A percentile compares a stretch with the other conserved stretches of the same genome.
phyloP scores from a whole-genome alignment of 2,888 invertebrate species.

The Coecobrya sp. region DNA sequence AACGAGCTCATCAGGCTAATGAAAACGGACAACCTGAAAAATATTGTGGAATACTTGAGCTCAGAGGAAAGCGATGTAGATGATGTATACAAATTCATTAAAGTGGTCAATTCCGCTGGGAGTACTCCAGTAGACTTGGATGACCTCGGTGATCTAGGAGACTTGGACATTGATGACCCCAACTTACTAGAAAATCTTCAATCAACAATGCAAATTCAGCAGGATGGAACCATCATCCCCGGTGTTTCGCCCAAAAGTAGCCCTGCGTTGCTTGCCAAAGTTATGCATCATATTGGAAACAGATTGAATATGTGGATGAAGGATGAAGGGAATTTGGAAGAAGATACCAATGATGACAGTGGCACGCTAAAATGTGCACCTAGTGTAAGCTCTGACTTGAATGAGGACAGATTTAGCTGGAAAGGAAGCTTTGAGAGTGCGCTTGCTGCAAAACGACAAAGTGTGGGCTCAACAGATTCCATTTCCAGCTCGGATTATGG shows the following conservation, averaged over 20 bases:
- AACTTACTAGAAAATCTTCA: conserved; percentile 82
- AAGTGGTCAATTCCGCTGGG: conserved; percentile 90
- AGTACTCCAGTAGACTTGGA: conserved; percentile 81
- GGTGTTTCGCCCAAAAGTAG: conserved; percentile 90
- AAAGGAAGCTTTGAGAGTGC: conserved; percentile 97
- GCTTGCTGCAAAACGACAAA: conserved; percentile 91
- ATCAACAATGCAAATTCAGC: conserved; percentile 82
- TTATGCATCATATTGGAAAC: conserved; percentile 97
- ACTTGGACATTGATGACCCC: conserved; percentile 83
- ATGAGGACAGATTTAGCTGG: conserved; percentile 96
- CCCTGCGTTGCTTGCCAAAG: conserved; percentile 95
- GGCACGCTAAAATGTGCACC: conserved; percentile 86
- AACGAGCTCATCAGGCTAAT: conserved; percentile 95
- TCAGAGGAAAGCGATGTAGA: conserved; percentile 98
- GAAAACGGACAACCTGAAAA: conserved; percentile 97
- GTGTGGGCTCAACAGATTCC: conserved; percentile 86
- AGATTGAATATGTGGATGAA: conserved; percentile 96
- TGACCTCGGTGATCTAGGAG: conserved; percentile 85
- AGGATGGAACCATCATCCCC: conserved; percentile 61
- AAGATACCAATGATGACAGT: conserved; percentile 84
- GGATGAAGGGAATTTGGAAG: conserved; percentile 89
- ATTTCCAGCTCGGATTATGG: conserved; percentile 86
- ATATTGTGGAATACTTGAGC: conserved; percentile 96
- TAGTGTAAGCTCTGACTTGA: conserved; percentile 86
- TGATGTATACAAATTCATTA: conserved; percentile 97